Evolutionary conservation across 2,888 invertebrate species (phyloP), one percentile per base, ranked within the genome.

Genomic region (Amorpha juglandis): DNA sequence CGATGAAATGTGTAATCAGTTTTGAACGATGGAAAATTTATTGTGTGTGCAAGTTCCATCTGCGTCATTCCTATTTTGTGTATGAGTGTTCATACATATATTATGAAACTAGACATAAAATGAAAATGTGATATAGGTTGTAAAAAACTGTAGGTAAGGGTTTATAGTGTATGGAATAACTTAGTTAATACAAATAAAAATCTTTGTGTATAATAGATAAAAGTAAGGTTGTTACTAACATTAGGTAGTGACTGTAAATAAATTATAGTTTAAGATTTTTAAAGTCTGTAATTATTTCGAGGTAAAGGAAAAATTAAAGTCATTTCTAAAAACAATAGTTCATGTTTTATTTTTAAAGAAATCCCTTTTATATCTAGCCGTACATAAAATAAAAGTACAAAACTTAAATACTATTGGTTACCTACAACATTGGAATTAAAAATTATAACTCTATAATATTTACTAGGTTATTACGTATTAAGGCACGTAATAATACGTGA

Each of bases 81-180:
- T 50, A 51, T 50, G 42, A 65, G 42, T 63, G 52, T 52, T 66
- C 63, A 35, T 66, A 66, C 52, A 35, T 63, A 66, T 45, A 66
- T 53, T 50, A 64, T 75, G 69, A 75, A 79, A 75, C 75, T 89
- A 90, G 89, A 74, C 82, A 86, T 89, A 89, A 89, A 89, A 90
- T 88, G 87, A 91, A 85, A 92, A 92, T 92, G 93, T 93, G 93
- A 93, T 93, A 93, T 93, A 93, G 92, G 84, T 86, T 92, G 93
- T 93, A 92, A 92, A 92, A 27, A 91, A 90, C 76, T 76, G 79
- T 86, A 84, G 76, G 62, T 88, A 91, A 91, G 87, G 75, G 84
- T 88, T 89, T 84, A 84, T 81, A 81, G 86, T 84, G 83, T 89
- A 82, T 87, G 83, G 80, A 82, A 77, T 80, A 82, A 74, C 75